Evolutionary conservation across 2,797 vertebrate genomes (phyloP), one percentile per base, ranked within the genome.

Genomic region (Hoplostethus atlanticus): DNA sequence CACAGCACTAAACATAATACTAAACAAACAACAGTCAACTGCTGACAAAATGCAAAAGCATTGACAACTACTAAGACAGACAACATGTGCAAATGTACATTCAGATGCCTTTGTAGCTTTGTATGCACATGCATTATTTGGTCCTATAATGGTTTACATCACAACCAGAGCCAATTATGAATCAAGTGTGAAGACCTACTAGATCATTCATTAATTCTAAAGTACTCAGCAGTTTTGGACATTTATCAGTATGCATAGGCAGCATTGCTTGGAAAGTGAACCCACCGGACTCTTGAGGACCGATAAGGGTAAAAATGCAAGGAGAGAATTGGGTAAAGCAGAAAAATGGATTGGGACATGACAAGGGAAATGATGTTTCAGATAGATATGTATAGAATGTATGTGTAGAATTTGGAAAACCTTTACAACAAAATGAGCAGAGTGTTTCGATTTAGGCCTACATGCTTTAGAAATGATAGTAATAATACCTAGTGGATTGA

Each of bases 31-130:
- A 88, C 72, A 72, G 53, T 86, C 75, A 77, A 88, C 83, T 73
- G 89, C 85, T 87, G 84, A 94, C 91, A 93, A 84, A 91, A 93
- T 94, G 93, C 94, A 92, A 90, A 93, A 92, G 91, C 93, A 94
- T 86, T 56, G 62, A 90, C 80, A 76, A 80, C 86, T 91, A 88
- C 80, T 57, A 51, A 73, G 86, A 91, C 92, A 79, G 65, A 94
- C 91, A 83, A 86, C 81, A 78, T 92, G 87, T 94, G 92, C 93
- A 93, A 84, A 91, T 87, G 84, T 87, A 92, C 92, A 93, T 91
- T 87, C 92, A 91, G 84, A 91, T 91, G 91, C 89, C 80, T 89
- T 89, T 81, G 84, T 73, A 91, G 89, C 91, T 83, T 81, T 81
- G 77, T 88, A 91, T 81, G 92, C 93, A 91, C 93, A 95, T 95